Conservation (phyloP, 2,113 vertebrate genomes). For the Rallus limicola region DNA sequence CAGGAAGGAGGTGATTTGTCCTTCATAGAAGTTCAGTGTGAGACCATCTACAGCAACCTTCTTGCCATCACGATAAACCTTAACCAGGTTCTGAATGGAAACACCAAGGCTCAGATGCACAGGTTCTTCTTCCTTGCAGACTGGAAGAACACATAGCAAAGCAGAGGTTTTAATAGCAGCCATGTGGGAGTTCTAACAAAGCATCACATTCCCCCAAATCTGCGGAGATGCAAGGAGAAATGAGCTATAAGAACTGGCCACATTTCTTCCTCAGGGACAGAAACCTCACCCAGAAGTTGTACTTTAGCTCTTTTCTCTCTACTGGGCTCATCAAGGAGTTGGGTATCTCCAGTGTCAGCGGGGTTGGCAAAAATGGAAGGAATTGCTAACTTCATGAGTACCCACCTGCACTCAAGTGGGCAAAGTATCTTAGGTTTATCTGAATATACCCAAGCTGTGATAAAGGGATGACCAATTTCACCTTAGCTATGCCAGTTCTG, state of each 20-base stretch:
- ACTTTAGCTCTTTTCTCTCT: not conserved
- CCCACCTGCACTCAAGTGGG: not conserved
- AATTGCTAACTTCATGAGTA: not conserved
- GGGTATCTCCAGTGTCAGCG: not conserved
- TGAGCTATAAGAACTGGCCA: not conserved
- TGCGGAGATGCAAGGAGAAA: not conserved
- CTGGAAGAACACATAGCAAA: constrained; percentile 65
- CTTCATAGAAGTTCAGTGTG: constrained; percentile 94
- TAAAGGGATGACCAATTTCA: not conserved
- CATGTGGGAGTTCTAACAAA: not conserved
- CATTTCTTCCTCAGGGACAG: not conserved
- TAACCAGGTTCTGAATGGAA: constrained; percentile 93
- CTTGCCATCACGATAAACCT: constrained; percentile 92
- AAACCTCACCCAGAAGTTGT: not conserved
- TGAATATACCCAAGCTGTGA: not conserved
- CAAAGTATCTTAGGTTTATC: not conserved
- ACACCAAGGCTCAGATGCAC: constrained; percentile 89
- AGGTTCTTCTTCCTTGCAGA: constrained; percentile 93
- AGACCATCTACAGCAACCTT: constrained; percentile 95
- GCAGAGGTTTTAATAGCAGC: not conserved
- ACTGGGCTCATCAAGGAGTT: not conserved
- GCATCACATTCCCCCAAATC: not conserved
- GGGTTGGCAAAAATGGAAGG: not conserved
- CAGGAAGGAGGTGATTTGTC: constrained; percentile 96
- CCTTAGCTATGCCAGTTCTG: not conserved